Evolutionary conservation across 2,113 vertebrate genomes (phyloP).

Genomic region (Microcebus tavaratra): DNA sequence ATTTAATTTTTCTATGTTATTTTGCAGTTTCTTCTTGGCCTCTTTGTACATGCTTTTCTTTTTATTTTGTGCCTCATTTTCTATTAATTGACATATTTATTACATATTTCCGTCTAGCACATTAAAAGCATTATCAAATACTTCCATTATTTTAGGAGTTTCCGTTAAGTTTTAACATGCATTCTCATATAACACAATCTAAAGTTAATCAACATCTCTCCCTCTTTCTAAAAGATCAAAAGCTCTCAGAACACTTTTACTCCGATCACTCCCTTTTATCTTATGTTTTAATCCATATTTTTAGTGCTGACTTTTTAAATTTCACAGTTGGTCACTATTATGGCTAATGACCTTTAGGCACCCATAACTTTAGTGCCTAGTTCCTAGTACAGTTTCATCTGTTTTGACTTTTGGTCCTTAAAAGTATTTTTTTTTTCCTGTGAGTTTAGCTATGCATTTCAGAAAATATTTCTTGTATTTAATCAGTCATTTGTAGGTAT

Average conservation of each 20-base stretch:
- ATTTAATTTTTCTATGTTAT: slow-evolving; percentile 16
- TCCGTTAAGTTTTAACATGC: not conserved
- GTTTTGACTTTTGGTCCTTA: not conserved
- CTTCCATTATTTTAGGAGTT: not conserved
- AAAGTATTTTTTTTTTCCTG: not conserved
- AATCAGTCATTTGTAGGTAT: not conserved
- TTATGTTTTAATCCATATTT: not conserved
- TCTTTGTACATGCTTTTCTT: not conserved
- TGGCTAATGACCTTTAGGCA: not conserved
- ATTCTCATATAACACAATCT: not conserved
- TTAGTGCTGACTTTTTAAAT: not conserved
- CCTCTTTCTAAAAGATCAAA: not conserved
- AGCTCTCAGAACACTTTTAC: not conserved
- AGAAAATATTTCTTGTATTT: not conserved
- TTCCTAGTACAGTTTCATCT: not conserved
- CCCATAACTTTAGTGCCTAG: not conserved
- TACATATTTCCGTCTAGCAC: not conserved
- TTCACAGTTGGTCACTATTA: not conserved
- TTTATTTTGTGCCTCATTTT: not conserved
- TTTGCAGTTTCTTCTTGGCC: not conserved
- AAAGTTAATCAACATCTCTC: not conserved
- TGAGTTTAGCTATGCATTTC: not conserved
- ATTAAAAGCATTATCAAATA: not conserved
- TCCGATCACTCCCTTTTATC: not conserved
- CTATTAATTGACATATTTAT: not conserved